phyloP scores from a whole-genome alignment of 53 echinoderm and acorn worm genomes.

The Zoroaster sp. region DNA sequence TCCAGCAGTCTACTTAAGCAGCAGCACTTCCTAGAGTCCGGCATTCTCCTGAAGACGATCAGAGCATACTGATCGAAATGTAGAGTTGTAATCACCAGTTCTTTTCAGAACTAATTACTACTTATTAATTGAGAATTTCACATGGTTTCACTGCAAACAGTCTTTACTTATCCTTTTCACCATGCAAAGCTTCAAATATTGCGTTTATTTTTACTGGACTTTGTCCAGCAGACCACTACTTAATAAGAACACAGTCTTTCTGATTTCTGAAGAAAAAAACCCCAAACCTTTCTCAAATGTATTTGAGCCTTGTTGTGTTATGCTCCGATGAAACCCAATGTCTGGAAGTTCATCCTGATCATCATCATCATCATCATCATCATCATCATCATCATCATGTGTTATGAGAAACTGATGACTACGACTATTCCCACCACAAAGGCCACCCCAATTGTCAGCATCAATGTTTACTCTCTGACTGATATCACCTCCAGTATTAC shows the following conservation, averaged over 20 bases:
- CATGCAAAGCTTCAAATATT: background rate
- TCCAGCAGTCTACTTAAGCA: no score
- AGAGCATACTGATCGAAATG: no score
- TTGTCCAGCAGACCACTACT: background rate
- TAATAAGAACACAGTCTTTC: background rate
- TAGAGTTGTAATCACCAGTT: no score
- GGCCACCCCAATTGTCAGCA: background rate
- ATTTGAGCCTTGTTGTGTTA: background rate
- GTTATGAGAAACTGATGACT: background rate
- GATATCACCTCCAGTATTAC: background rate
- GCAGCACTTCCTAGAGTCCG: no score
- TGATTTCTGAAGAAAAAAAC: background rate
- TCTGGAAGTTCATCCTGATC: constrained; percentile 54
- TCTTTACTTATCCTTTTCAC: background rate
- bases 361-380: constrained; percentile 38
- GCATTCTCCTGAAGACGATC: no score
- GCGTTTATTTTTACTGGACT: no score
- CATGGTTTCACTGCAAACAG: background rate
- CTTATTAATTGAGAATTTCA: no score
- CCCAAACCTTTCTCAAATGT: background rate
- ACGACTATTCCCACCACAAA: background rate
- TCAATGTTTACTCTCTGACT: background rate
- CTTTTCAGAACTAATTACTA: no score
- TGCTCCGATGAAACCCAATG: background rate
- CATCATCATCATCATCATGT: background rate